Evolutionary conservation across 2,797 vertebrate species (phyloP), one percentile per base, ranked within the genome.

Genomic region (Gila robusta): DNA sequence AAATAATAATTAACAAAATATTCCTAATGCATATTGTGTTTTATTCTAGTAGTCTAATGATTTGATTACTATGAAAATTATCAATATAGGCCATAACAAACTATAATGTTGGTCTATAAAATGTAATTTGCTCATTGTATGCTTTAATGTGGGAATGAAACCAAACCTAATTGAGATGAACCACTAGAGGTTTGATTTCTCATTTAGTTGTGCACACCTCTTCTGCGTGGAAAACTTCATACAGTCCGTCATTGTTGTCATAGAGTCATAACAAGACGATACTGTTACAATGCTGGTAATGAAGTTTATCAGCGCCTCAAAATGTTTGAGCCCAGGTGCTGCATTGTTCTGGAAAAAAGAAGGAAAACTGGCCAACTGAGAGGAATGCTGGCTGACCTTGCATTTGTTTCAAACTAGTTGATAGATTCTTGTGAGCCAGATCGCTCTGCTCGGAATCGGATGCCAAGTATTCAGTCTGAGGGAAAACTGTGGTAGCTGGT

Each of bases 301-400:
- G 16, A 21, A 12, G 41, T n/a, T 37, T 2, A 62, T 73, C 19
- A 14, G 56, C 2, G 28, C 19, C 56, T 21, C 23, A 21, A n/a
- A 49, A 49, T 47, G 94, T 93, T 89, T 90, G 89, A 91, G 14
- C 90, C 93, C 93, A 94, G 93, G 94, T 94, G 94, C 91, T 88
- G 90, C 94, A 94, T 94, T 89, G 93, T 94, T 92, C 84, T 94
- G 92, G 91, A 93, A 91, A 93, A 89, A 92, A 35, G 85, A 90
- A 83, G 74, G 87, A 88, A 89, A 86, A 88, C 88, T 87, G 89
- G 76, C 88, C 91, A 92, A 90, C 91, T 70, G 66, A 59, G 76
- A 89, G 92, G 92, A 93, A 92, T 89, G 89, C 89, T 87, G 91
- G 89, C 89, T 85, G 91, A 76, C 71, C 12, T 76, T 74, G 49